Evolutionary conservation across 2,888 invertebrate genomes (phyloP).

Genomic region (Mythimna ferrago): DNA sequence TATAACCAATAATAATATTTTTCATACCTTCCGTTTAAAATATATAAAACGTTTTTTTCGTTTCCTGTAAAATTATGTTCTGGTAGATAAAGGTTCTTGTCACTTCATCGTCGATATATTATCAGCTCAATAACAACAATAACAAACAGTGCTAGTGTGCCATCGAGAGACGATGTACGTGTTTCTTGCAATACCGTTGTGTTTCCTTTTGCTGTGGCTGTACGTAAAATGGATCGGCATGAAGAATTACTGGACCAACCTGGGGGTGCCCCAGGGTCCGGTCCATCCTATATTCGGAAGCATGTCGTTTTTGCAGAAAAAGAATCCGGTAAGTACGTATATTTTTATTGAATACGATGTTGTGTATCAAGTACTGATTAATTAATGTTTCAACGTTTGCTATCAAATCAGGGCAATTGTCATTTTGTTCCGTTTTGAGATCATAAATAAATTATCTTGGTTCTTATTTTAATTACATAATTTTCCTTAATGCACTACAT

Average conservation of each 20-base stretch:
- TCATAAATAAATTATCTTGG: too few relatives aligned
- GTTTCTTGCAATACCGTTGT: conserved; percentile 18
- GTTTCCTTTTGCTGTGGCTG: conserved; percentile 33
- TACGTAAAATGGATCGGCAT: conserved; percentile 57
- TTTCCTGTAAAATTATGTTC: too few relatives aligned
- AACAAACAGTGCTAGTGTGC: neutral
- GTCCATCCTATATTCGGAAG: conserved; percentile 71
- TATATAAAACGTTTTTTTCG: too few relatives aligned
- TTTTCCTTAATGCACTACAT: neutral
- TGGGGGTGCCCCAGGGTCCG: conserved; percentile 59
- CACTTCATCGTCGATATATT: too few relatives aligned
- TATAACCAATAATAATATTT: too few relatives aligned
- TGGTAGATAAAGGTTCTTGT: too few relatives aligned
- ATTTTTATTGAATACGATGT: neutral
- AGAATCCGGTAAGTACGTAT: conserved; percentile 68
- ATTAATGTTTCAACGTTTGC: too few relatives aligned
- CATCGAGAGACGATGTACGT: conserved; percentile 39
- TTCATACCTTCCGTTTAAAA: too few relatives aligned
- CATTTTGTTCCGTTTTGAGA: too few relatives aligned
- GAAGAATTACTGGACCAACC: conserved; percentile 63
- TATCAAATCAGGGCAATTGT: too few relatives aligned
- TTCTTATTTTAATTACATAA: neutral
- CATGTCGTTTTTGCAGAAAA: conserved; percentile 69
- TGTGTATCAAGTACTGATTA: neutral
- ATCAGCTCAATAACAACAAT: neutral